Conservation (phyloP, 2,888 invertebrate species). For the Ormyrus thymus region DNA sequence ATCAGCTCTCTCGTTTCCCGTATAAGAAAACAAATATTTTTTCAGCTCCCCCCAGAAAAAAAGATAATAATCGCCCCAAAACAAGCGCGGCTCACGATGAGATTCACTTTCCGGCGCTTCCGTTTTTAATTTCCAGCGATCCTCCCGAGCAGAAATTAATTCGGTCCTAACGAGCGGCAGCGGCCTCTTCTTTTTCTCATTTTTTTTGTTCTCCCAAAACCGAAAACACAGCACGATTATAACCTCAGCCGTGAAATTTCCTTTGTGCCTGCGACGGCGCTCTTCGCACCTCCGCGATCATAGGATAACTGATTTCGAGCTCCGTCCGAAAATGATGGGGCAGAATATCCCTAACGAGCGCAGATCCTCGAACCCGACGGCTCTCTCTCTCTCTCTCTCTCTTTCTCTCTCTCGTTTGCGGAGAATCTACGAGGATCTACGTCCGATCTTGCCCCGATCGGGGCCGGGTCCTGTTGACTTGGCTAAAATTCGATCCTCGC, state of each 20-base stretch:
- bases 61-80: neutral
- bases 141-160: neutral
- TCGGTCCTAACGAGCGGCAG: neutral
- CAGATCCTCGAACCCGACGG: conserved; percentile 4
- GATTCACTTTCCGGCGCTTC: neutral
- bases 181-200: neutral
- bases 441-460: conserved; percentile 33
- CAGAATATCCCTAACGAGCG: conserved; percentile 45
- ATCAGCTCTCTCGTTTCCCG: no score
- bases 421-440: conserved; percentile 34
- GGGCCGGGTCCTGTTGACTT: conserved; percentile 32
- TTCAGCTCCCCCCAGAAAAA: neutral
- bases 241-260: conserved; percentile 59
- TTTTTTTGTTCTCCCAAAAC: no score
- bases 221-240: conserved; percentile 7
- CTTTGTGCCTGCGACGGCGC: conserved; percentile 49
- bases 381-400: neutral
- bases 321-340: conserved; percentile 44
- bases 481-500: conserved; percentile 9
- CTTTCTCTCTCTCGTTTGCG: neutral
- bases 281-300: conserved; percentile 23
- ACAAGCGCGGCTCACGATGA: neutral
- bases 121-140: conserved; percentile 2
- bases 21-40: no score
- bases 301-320: conserved; percentile 62